Evolutionary conservation across 2,113 vertebrate species (phyloP).

Genomic region (Turdus rufiventris): DNA sequence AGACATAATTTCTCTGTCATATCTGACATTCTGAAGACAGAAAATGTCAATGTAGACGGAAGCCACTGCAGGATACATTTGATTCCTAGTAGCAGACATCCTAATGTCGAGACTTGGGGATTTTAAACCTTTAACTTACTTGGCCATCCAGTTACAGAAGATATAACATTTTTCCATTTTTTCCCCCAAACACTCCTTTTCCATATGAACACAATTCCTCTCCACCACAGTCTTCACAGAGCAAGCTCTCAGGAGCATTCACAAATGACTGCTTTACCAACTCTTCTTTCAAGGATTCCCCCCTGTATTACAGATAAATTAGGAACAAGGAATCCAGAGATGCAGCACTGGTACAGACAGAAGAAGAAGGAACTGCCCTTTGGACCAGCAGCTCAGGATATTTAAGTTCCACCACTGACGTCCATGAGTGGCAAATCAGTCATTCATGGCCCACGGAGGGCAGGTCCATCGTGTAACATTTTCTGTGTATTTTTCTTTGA

Average conservation of each 20-base stretch:
- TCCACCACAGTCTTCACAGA: fast-evolving
- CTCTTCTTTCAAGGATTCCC: not conserved
- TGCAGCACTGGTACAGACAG: not conserved
- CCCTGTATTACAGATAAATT: not conserved
- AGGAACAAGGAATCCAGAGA: not conserved
- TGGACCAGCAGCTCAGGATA: not conserved
- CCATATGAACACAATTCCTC: not conserved
- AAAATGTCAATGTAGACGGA: not conserved
- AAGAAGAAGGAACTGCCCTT: not conserved
- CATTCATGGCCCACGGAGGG: fast-evolving
- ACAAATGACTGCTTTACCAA: not conserved
- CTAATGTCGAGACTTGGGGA: not conserved
- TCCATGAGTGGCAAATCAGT: not conserved
- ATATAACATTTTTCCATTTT: not conserved
- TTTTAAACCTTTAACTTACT: not conserved
- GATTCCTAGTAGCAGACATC: not conserved
- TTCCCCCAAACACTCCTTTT: not conserved
- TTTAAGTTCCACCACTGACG: not conserved
- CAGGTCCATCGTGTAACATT: fast-evolving
- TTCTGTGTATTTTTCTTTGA: too few relatives aligned
- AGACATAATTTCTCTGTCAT: not conserved
- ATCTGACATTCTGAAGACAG: not conserved
- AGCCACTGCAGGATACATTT: not conserved
- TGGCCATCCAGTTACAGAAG: not conserved
- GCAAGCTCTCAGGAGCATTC: not conserved